Conservation (phyloP, 1,140 invertebrate species). For the Danaus melanippus region DNA sequence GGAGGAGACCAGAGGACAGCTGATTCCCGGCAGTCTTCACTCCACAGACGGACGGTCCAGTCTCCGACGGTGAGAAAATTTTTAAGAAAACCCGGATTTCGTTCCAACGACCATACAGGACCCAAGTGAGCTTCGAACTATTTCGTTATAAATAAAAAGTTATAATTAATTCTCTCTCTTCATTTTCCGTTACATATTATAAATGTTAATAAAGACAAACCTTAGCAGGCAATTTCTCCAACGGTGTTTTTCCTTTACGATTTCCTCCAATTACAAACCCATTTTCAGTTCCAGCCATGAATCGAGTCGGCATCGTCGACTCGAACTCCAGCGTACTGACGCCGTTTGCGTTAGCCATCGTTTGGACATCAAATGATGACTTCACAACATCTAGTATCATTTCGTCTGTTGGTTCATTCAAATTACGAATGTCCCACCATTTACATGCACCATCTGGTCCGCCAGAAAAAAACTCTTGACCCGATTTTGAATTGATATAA, state of each 20-base stretch:
- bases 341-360: conserved; percentile 79
- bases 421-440: conserved; percentile 90
- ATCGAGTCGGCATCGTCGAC: conserved; percentile 89
- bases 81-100: conserved; percentile 91
- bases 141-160: conserved; percentile 16
- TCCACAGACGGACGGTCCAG: conserved; percentile 93
- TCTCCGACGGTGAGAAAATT: conserved; percentile 95
- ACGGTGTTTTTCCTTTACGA: conserved; percentile 83
- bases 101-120: conserved; percentile 86
- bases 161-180: too few species aligned
- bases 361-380: conserved; percentile 76
- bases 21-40: conserved; percentile 92
- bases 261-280: conserved; percentile 86
- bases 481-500: conserved; percentile 88
- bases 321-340: conserved; percentile 90
- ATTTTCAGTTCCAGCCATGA: conserved; percentile 83
- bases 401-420: conserved; percentile 83
- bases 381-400: conserved; percentile 86
- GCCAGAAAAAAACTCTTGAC: conserved; percentile 89
- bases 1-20: conserved; percentile 92
- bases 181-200: too few species aligned
- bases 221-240: conserved; percentile 81
- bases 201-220: conserved; percentile 30
- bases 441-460: conserved; percentile 89
- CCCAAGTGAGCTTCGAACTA: conserved; percentile 88